Conservation (phyloP, 2,797 vertebrate genomes). For the Prionace glauca region DNA sequence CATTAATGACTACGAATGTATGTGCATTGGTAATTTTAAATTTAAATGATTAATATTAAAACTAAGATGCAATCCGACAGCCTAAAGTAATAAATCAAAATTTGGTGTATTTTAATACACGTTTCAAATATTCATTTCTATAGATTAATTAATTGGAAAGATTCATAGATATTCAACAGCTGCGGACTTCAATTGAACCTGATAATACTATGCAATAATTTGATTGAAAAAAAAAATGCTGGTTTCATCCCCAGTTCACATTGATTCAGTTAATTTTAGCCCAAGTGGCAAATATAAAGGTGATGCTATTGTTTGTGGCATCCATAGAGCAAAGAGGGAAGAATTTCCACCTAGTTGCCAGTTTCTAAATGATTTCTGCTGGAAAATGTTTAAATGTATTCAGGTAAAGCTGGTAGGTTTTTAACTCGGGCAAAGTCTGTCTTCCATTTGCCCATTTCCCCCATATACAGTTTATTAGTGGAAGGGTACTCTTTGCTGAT, state of each 20-base stretch:
- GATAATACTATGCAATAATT: neutral
- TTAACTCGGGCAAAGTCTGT: neutral
- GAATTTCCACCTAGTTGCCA: neutral
- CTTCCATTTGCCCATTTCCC: neutral
- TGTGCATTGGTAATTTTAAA: neutral
- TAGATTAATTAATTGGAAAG: neutral
- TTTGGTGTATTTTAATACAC: neutral
- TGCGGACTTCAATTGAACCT: neutral
- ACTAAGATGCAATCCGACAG: neutral
- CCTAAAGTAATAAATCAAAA: neutral
- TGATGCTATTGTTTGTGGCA: neutral
- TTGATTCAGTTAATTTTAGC: neutral
- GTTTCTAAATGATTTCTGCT: neutral
- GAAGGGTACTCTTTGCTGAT: neutral
- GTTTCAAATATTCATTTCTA: neutral
- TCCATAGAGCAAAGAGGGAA: neutral
- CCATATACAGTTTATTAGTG: neutral
- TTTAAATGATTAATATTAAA: neutral
- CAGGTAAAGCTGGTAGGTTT: neutral
- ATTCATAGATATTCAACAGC: neutral
- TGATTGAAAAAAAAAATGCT: neutral
- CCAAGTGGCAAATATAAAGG: neutral
- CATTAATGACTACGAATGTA: neutral
- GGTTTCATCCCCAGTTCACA: neutral
- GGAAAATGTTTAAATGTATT: neutral